Conservation (phyloP, 2,113 vertebrate species). For the Saimiri boliviensis region DNA sequence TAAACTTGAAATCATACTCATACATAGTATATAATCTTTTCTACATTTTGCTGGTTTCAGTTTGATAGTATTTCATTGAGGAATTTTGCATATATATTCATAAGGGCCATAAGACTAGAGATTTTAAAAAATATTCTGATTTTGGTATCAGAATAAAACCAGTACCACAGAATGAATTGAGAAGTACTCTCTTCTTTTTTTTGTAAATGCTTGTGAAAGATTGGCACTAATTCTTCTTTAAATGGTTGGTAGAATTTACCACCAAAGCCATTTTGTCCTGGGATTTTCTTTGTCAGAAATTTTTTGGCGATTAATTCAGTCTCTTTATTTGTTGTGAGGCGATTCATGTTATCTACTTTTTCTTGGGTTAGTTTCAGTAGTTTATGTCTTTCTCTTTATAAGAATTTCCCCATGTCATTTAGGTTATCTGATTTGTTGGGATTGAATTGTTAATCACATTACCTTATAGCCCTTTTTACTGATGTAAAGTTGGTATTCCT, state of each 20-base stretch:
- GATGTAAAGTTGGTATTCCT: background rate
- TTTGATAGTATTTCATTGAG: background rate
- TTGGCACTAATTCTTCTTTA: background rate
- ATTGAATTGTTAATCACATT: background rate
- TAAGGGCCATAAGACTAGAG: background rate
- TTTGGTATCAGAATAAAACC: background rate
- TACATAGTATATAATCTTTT: background rate
- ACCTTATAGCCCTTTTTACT: background rate
- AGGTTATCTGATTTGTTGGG: background rate
- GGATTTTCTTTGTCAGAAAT: background rate
- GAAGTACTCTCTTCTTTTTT: background rate
- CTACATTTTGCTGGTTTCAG: background rate
- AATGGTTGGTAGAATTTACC: background rate
- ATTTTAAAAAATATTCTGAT: background rate
- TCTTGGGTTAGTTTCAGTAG: background rate
- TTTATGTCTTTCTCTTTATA: background rate
- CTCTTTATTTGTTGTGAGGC: background rate
- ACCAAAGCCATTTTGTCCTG: background rate
- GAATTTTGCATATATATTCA: background rate
- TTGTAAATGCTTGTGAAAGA: background rate
- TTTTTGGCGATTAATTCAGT: background rate
- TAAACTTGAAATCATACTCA: background rate
- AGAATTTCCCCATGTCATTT: background rate
- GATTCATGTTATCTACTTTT: background rate
- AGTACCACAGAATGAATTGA: background rate